phyloP scores from a whole-genome alignment of 2,888 invertebrate genomes.

The Drosophila buzzatii region DNA sequence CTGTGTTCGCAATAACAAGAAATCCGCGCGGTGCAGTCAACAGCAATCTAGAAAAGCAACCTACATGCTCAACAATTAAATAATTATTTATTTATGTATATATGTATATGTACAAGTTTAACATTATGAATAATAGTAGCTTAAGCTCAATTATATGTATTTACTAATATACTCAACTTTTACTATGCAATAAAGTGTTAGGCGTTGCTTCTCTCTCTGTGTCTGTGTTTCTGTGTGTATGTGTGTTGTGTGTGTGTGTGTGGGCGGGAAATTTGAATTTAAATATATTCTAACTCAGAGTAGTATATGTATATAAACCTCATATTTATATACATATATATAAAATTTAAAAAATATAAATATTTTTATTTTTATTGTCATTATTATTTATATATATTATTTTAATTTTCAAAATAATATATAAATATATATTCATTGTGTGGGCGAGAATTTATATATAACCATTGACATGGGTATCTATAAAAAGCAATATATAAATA shows the following conservation, averaged over 20 bases:
- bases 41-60: slow-evolving; percentile 36
- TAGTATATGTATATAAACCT: no score
- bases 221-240: background rate
- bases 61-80: slow-evolving; percentile 25
- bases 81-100: slow-evolving; percentile 1
- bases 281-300: background rate
- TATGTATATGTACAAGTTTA: slow-evolving; percentile 1
- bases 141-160: background rate
- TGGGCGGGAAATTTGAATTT: slow-evolving; percentile 3
- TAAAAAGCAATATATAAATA: background rate
- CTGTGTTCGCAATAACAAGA: slow-evolving; percentile 13
- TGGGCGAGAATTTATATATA: no score
- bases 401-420: background rate
- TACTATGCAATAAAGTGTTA: slow-evolving; percentile 13
- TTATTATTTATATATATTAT: no score
- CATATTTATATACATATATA: background rate
- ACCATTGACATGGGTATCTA: no score
- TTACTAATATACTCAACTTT: slow-evolving; percentile 2
- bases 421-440: background rate
- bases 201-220: background rate
- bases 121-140: slow-evolving; percentile 12
- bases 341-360: no score
- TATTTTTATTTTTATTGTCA: no score
- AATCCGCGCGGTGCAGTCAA: slow-evolving; percentile 40
- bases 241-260: background rate